Evolutionary conservation across 2,797 vertebrate genomes (phyloP), one percentile per base, ranked within the genome.

Genomic region (Myotis pilosus): DNA sequence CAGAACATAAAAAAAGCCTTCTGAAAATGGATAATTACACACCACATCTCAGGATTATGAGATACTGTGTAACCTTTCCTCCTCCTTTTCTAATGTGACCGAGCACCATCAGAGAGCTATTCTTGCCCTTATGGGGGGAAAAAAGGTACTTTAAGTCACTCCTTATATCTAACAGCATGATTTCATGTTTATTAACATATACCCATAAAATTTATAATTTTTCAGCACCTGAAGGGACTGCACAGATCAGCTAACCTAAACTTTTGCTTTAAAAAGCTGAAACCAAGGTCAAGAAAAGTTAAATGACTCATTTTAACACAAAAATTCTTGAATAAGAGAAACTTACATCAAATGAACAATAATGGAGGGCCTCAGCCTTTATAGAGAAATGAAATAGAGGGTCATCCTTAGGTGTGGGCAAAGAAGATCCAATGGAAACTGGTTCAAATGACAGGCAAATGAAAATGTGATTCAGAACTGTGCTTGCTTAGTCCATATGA

Each of bases 161-260:
- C 86, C 95, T 96, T 86, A 51, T 87, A 75, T 74, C 57, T 87
- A 91, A 94, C 79, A 76, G 69, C 49, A 86, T n/a, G 78, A 90
- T 88, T 93, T 96, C 87, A 71, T 94, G 96, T 95, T 96, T 96
- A 96, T 95, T 96, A 96, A 95, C 62, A 75, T 78, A 87, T 53
- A 80, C n/a, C 20, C 82, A 86, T 86, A 93, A 85, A 88, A 78
- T 83, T 64, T 86, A 62, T 85, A 91, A 80, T 79, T 95, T 85
- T 94, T 81, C 64, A 86, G 51, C 36, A 94, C 74, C 82, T 57
- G 33, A 88, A 95, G 23, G 60, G 60, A 90, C 36, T 79, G n/a
- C 75, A 71, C 33, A 91, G 51, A 94, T 83, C 68, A 95, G 66
- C 85, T 95, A 90, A 95, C 83, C n/a, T 83, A 95, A 95, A 95